Percentiles rank a stretch among this genome's conserved stretches.
Evolutionary conservation across 2,113 vertebrate species (phyloP).

Genomic region (Thymallus thymallus): DNA sequence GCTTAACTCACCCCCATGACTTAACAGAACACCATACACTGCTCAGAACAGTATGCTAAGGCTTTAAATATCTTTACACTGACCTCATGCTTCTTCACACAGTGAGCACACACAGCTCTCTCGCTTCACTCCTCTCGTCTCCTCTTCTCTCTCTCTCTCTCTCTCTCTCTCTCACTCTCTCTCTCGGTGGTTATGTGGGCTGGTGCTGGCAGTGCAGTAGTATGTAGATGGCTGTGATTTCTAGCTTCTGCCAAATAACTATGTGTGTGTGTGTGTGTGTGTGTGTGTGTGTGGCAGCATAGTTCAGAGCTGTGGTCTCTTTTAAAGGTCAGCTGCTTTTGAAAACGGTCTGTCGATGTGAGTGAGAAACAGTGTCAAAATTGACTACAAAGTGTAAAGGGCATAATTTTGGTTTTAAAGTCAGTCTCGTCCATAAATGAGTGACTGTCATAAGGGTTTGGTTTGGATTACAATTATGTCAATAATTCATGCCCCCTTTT

Average conservation of each 20-base stretch:
- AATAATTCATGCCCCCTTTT: neutral
- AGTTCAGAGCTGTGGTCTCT: conserved; percentile 40
- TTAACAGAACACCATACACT: neutral
- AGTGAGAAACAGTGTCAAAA: too few species aligned
- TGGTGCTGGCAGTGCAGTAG: too few species aligned
- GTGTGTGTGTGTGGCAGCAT: conserved; percentile 25
- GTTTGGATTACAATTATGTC: conserved; percentile 43
- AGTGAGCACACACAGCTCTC: neutral
- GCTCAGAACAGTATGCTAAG: neutral
- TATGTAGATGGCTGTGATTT: conserved; percentile 57
- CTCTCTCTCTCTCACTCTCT: conserved; percentile 6
- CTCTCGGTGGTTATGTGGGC: conserved; percentile 33
- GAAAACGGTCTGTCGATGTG: neutral
- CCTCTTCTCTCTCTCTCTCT: conserved; percentile 2
- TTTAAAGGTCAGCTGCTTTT: conserved; percentile 65
- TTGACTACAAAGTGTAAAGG: too few species aligned
- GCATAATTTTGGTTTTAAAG: too few species aligned
- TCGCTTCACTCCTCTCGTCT: conserved; percentile 19
- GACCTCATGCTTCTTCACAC: too few species aligned
- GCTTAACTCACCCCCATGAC: neutral
- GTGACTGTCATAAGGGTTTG: conserved; percentile 53
- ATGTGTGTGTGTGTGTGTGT: conserved; percentile 32
- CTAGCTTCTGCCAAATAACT: conserved; percentile 39
- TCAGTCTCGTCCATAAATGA: conserved; percentile 27
- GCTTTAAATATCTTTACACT: too few species aligned